These are phyloP conservation scores for Cataglyphis albicans DNA, from an alignment of 2,888 invertebrate species.

Conservation along the genomic window DNA sequence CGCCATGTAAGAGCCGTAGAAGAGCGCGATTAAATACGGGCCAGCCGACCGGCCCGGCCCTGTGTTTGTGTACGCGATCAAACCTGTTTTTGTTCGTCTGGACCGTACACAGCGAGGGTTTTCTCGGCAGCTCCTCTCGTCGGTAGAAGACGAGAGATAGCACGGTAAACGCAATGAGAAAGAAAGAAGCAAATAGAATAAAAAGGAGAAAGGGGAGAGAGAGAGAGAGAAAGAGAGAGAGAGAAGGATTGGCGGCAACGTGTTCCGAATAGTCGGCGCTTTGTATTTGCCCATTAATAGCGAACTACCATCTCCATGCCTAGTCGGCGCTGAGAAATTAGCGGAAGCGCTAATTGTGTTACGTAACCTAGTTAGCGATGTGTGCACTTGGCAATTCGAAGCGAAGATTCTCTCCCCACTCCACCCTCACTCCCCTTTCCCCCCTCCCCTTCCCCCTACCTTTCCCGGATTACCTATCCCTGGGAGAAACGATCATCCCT, in stretches of 20 bases:
- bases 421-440: constrained; percentile 18
- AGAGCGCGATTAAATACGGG: constrained; percentile 26
- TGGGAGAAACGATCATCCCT: not conserved
- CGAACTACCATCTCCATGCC: constrained; percentile 82
- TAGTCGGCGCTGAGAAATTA: constrained; percentile 83
- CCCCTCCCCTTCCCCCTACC: not conserved
- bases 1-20: constrained; percentile 23
- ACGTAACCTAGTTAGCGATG: constrained; percentile 83
- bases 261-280: constrained; percentile 80
- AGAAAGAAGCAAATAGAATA: not conserved
- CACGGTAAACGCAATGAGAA: constrained; percentile 1
- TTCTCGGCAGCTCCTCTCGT: constrained; percentile 29
- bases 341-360: constrained; percentile 84
- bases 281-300: constrained; percentile 84
- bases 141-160: constrained; percentile 4
- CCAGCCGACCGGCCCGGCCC: not conserved
- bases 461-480: not conserved
- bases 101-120: constrained; percentile 44
- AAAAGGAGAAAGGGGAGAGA: constrained; percentile 8
- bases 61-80: constrained; percentile 53
- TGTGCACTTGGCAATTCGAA: constrained; percentile 80
- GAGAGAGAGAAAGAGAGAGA: constrained; percentile 3
- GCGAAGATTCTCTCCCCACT: constrained; percentile 67
- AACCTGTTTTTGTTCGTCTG: constrained; percentile 58
- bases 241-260: constrained; percentile 29